A percentile compares a stretch with the other conserved stretches of the same genome.
phyloP scores from a whole-genome alignment of 2,888 invertebrate genomes.

The Nomada hirtipes region DNA sequence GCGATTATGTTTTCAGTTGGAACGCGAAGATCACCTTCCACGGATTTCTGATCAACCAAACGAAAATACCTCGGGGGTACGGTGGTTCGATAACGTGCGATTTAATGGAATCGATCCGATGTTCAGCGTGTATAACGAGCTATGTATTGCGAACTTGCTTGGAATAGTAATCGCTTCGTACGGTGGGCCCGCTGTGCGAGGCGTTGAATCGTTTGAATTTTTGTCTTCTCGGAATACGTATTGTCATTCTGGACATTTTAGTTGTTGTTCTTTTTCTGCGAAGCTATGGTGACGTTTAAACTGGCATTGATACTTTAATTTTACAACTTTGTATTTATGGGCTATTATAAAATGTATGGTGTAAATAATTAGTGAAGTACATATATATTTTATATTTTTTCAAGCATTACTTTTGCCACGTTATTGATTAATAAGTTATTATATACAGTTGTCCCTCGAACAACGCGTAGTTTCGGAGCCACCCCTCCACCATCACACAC shows the following conservation, averaged over 20 bases:
- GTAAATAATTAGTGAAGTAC: no score
- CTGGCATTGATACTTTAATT: no score
- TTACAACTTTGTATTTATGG: no score
- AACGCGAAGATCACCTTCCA: neutral
- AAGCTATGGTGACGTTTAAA: neutral
- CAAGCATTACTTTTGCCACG: no score
- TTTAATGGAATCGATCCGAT: constrained; percentile 27
- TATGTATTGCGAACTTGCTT: neutral
- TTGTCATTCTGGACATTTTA: neutral
- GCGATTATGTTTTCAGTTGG: constrained; percentile 17
- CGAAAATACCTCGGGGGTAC: constrained; percentile 26
- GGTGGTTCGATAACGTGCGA: constrained; percentile 22
- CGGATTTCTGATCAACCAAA: constrained; percentile 10
- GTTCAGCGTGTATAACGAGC: neutral
- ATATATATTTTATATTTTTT: no score
- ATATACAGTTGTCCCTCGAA: no score
- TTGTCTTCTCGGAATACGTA: neutral
- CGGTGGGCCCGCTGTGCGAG: neutral
- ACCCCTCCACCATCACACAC: no score
- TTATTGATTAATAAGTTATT: no score
- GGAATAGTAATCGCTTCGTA: neutral
- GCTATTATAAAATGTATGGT: neutral
- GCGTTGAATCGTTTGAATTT: neutral
- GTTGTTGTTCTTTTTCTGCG: neutral
- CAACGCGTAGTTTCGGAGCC: no score